Evolutionary conservation across 1,140 invertebrate genomes (phyloP).

Genomic region (Trinorchestia longiramus): DNA sequence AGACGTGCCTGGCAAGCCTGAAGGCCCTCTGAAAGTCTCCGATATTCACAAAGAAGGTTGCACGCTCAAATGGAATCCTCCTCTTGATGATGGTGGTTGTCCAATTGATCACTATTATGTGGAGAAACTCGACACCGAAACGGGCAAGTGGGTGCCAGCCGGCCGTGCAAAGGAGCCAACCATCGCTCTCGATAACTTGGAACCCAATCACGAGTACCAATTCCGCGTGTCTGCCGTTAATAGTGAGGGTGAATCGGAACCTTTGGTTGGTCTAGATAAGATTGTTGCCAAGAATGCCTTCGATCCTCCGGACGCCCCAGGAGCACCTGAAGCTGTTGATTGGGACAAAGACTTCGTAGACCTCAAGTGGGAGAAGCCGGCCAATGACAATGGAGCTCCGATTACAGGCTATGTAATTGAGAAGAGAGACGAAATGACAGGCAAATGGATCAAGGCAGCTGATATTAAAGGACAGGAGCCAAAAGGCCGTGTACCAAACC

Average conservation of each 20-base stretch:
- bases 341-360: slow-evolving; percentile 97
- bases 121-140: slow-evolving; percentile 91
- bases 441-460: slow-evolving; percentile 87
- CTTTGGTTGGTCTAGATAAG: slow-evolving; percentile 86
- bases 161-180: slow-evolving; percentile 85
- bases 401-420: slow-evolving; percentile 94
- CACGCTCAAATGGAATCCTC: slow-evolving; percentile 94
- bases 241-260: slow-evolving; percentile 93
- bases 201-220: slow-evolving; percentile 94
- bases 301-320: slow-evolving; percentile 92
- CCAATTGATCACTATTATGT: slow-evolving; percentile 90
- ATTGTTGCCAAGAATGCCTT: slow-evolving; percentile 98
- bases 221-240: slow-evolving; percentile 97
- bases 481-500: slow-evolving; percentile 82
- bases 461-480: slow-evolving; percentile 82
- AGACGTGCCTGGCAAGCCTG: slow-evolving; percentile 89
- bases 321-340: slow-evolving; percentile 87
- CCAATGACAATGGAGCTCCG: slow-evolving; percentile 91
- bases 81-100: slow-evolving; percentile 94
- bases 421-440: slow-evolving; percentile 89
- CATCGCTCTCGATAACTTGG: slow-evolving; percentile 85
- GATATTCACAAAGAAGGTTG: slow-evolving; percentile 96
- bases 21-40: slow-evolving; percentile 91
- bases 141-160: slow-evolving; percentile 85
- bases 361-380: slow-evolving; percentile 89